Evolutionary conservation across 2,888 invertebrate genomes (phyloP).

Genomic region (Xestia sexstrigata): DNA sequence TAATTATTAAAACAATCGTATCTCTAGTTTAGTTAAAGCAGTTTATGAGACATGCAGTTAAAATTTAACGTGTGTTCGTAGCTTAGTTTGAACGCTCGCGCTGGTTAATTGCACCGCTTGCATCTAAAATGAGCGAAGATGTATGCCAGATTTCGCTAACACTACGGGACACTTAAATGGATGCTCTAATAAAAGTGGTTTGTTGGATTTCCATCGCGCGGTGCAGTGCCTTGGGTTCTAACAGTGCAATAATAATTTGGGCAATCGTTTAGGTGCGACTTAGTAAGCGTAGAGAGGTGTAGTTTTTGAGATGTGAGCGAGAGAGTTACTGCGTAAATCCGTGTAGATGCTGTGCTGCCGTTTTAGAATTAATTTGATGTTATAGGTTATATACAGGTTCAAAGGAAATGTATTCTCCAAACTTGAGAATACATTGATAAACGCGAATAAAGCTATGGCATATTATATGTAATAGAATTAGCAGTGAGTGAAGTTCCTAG

Average conservation of each 20-base stretch:
- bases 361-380: slow-evolving; percentile 2
- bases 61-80: slow-evolving; percentile 59
- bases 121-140: slow-evolving; percentile 41
- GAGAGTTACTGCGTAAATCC: slow-evolving; percentile 18
- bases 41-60: slow-evolving; percentile 65
- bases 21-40: slow-evolving; percentile 54
- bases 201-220: background rate
- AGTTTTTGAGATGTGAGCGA: slow-evolving; percentile 27
- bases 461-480: background rate
- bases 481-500: background rate
- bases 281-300: background rate
- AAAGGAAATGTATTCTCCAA: background rate
- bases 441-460: background rate
- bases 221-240: background rate
- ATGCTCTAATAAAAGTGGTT: background rate
- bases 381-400: background rate
- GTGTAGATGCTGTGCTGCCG: background rate
- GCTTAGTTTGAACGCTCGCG: slow-evolving; percentile 56
- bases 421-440: background rate
- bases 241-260: background rate
- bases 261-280: background rate
- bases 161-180: background rate
- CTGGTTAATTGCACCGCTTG: slow-evolving; percentile 57
- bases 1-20: slow-evolving; percentile 62
- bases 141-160: background rate